A percentile compares a stretch with the other conserved stretches of the same genome.
Conservation (phyloP, 2,888 invertebrate genomes). For the Prenolepis imparis region DNA sequence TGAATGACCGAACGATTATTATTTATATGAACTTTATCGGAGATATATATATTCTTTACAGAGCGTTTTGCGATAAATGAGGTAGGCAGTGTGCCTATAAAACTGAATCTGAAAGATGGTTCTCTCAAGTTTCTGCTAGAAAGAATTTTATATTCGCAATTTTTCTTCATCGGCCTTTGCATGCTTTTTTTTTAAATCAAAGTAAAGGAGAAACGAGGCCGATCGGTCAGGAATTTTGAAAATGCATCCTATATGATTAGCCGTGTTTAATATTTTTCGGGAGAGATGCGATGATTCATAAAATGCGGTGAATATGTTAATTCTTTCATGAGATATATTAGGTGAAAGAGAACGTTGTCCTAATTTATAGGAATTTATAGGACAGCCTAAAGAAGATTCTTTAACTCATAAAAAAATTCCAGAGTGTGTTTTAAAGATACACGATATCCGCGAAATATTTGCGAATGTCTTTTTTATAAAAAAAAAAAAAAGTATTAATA, state of each 20-base stretch:
- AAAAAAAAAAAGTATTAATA: background rate
- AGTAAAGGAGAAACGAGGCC: background rate
- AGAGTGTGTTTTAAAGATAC: background rate
- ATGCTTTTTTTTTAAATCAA: background rate
- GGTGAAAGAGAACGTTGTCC: background rate
- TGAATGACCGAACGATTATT: background rate
- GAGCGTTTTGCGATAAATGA: constrained; percentile 1
- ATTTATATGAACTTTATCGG: background rate
- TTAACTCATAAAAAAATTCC: background rate
- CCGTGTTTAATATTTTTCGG: background rate
- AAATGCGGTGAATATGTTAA: background rate
- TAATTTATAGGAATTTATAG: constrained; percentile 19
- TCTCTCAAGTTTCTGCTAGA: background rate
- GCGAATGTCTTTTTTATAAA: constrained; percentile 12
- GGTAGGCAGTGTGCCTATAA: constrained; percentile 6
- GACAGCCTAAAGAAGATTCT: constrained; percentile 14
- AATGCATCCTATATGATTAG: background rate
- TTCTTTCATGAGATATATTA: background rate
- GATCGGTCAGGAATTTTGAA: background rate
- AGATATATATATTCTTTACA: background rate
- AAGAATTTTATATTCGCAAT: background rate
- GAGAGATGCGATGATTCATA: background rate
- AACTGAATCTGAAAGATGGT: background rate
- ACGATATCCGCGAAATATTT: constrained; percentile 3
- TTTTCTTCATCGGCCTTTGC: background rate